Conservation (phyloP, 2,888 invertebrate genomes). For the Lapara coniferarum region DNA sequence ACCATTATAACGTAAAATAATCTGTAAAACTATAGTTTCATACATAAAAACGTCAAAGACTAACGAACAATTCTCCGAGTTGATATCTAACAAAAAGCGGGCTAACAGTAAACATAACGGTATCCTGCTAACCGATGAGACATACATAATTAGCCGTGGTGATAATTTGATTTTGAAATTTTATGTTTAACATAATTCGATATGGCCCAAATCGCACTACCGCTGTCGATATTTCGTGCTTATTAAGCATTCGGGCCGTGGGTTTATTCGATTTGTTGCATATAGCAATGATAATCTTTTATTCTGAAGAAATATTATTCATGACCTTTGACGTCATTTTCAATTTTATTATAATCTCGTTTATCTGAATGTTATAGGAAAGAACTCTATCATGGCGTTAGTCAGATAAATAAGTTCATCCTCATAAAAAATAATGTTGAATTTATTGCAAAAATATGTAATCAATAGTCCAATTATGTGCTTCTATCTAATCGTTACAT, state of each 20-base stretch:
- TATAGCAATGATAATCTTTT: background rate
- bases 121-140: constrained; percentile 45
- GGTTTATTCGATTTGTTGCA: background rate
- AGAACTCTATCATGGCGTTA: too few relatives aligned
- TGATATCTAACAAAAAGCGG: constrained; percentile 28
- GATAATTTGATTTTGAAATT: constrained; percentile 37
- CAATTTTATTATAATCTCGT: background rate
- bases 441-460: too few relatives aligned
- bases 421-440: too few relatives aligned
- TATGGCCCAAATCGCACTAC: constrained; percentile 14
- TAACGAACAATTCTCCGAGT: background rate
- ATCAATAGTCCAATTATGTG: too few relatives aligned
- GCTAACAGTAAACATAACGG: constrained; percentile 46
- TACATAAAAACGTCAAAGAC: background rate
- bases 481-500: too few relatives aligned
- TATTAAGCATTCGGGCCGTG: constrained; percentile 15
- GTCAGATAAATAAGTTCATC: too few relatives aligned
- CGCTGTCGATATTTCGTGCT: constrained; percentile 16
- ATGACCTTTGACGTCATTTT: constrained; percentile 1
- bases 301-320: background rate
- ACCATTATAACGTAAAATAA: too few relatives aligned
- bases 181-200: constrained; percentile 27
- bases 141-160: constrained; percentile 38
- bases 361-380: background rate
- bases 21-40: too few relatives aligned